Base-by-base conservation (phyloP, 2,888 invertebrate genomes). In the Drosophila fulvimacula region DNA sequence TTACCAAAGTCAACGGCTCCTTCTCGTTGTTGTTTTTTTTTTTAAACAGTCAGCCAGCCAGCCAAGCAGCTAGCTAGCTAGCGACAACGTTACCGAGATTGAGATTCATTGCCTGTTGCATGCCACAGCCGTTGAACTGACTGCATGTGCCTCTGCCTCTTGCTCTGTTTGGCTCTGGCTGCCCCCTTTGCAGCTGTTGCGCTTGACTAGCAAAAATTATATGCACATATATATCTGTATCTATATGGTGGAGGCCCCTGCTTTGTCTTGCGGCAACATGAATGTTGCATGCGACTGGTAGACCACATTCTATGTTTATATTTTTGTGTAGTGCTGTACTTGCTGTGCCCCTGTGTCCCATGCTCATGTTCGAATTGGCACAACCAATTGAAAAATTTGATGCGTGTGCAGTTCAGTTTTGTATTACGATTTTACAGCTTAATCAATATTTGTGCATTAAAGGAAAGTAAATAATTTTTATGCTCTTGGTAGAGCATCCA, bases 51-150 rank as follows among this genome's bases (percentile, higher is more conserved):
- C 42, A 60, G 39, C 34, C 15, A 36, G 34, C 38, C 38, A 52
- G 38, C 53, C 36, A 51, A n/a, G 24, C n/a, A 52, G 51, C 77
- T 51, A 53, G 55, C 55, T 21, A 41, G 64, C 62, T 41, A 68
- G 76, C 79, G 76, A 70, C 77, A 69, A 71, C 66, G 68, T 72
- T 62, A 60, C 88, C 65, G 70, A 86, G 83, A 88, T 88, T 86
- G 83, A 83, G 88, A 83, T 83, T 83, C 83, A 83, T 88, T 82
- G 83, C 83, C 88, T 88, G 83, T 83, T 83, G 88, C 88, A 83
- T 83, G 83, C 82, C 73, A 76, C 61, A 82, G 79, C 73, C 88
- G 77, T 76, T 82, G 83, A 86, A 75, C 83, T 78, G 81, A 70
- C 88, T 82, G 82, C 57, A 65, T 73, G 48, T 76, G 51, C 55